Conservation (phyloP, 1,140 invertebrate genomes). For the Aphelenchoides besseyi region DNA sequence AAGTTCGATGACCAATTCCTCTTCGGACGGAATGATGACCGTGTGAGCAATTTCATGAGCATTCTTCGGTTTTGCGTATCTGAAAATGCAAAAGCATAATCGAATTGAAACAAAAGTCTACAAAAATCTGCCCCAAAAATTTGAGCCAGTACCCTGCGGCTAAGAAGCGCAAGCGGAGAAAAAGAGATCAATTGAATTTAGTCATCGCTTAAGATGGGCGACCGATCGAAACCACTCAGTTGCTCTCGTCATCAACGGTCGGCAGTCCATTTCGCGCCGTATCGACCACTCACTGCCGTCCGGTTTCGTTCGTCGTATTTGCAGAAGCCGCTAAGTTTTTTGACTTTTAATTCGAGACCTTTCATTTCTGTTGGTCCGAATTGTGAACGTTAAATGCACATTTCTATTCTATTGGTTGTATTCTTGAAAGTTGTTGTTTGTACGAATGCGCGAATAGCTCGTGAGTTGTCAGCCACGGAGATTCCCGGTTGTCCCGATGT, state of each 20-base stretch:
- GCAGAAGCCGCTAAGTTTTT: not conserved
- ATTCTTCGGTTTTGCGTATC: conserved; percentile 36
- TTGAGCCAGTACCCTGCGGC: not conserved
- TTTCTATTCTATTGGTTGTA: not conserved
- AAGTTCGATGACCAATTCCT: conserved; percentile 36
- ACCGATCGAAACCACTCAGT: not conserved
- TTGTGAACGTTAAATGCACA: too few species aligned
- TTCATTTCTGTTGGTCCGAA: too few species aligned
- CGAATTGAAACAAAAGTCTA: not conserved
- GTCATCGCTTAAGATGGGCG: not conserved
- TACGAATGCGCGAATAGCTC: conserved; percentile 17
- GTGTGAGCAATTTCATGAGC: conserved; percentile 26
- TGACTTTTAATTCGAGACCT: too few species aligned
- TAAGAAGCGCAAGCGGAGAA: not conserved
- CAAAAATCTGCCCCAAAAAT: too few species aligned
- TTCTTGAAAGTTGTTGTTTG: conserved; percentile 1
- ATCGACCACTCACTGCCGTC: not conserved
- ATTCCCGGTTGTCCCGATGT: conserved; percentile 32
- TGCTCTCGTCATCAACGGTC: not conserved
- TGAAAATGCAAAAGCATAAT: conserved; percentile 19
- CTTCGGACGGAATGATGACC: not conserved
- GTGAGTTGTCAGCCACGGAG: not conserved
- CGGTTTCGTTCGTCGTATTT: not conserved
- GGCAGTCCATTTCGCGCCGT: not conserved
- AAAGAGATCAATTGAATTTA: not conserved